These are phyloP conservation scores for Apamea anceps DNA, from an alignment of 2,888 invertebrate genomes.

Conservation along the genomic window DNA sequence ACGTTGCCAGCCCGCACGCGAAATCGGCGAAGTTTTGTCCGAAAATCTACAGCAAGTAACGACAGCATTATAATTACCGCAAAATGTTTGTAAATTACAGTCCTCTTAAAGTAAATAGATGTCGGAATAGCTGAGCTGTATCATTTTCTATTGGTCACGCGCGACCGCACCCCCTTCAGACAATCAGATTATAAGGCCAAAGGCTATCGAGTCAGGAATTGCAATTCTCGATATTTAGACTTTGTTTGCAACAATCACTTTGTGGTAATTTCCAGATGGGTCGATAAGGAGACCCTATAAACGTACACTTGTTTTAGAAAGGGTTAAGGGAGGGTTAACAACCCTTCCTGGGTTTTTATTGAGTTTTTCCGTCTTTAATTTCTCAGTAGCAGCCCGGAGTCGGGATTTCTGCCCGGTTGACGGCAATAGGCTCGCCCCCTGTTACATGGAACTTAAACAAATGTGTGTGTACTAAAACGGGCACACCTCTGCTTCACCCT, in stretches of 20 bases:
- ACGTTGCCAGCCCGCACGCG: not conserved
- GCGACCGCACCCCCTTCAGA: slow-evolving; percentile 38
- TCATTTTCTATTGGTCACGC: slow-evolving; percentile 53
- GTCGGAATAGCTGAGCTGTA: slow-evolving; percentile 23
- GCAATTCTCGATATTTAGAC: slow-evolving; percentile 37
- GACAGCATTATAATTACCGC: not conserved
- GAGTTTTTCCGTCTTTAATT: not conserved
- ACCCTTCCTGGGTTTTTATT: not conserved
- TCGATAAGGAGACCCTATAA: not conserved
- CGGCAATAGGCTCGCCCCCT: not conserved
- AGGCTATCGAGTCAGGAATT: slow-evolving; percentile 63
- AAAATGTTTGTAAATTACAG: slow-evolving; percentile 15
- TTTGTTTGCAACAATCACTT: slow-evolving; percentile 13
- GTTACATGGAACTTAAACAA: not conserved
- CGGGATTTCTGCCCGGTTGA: not conserved
- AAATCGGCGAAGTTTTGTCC: too few relatives aligned
- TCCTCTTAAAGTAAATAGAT: slow-evolving; percentile 16
- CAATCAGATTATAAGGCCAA: slow-evolving; percentile 49
- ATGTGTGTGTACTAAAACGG: not conserved
- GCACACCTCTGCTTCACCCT: not conserved
- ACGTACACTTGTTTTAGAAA: not conserved
- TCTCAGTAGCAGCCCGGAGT: not conserved
- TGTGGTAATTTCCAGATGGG: slow-evolving; percentile 33
- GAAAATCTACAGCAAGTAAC: not conserved
- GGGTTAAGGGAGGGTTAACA: not conserved